These are phyloP conservation scores for Abrostola tripartita DNA, from an alignment of 2,888 invertebrate species.

Conservation along the genomic window DNA sequence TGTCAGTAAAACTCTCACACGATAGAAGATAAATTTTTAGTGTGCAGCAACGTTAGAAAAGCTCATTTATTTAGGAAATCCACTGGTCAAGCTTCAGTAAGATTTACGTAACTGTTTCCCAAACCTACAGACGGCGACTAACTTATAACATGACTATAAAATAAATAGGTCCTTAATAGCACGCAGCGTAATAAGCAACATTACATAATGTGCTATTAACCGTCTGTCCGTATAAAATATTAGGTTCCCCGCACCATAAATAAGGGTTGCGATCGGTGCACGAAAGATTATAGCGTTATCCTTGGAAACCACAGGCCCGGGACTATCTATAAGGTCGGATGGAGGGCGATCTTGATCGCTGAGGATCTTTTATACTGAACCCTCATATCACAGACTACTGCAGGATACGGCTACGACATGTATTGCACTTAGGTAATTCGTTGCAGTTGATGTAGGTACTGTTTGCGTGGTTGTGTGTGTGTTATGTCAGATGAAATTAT, in stretches of 20 bases:
- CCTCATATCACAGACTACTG: neutral
- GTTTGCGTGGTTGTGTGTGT: no score
- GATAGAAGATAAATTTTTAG: no score
- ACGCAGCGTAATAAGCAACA: conserved; percentile 25
- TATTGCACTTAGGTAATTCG: neutral
- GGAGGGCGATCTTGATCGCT: conserved; percentile 2
- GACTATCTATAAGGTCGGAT: conserved; percentile 49
- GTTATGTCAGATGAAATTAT: no score
- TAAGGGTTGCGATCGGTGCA: conserved; percentile 65
- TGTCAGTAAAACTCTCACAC: no score
- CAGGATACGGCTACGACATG: neutral
- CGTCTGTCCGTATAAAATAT: conserved; percentile 55
- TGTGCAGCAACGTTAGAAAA: no score
- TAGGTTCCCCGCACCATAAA: conserved; percentile 62
- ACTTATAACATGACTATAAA: no score
- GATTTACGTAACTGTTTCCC: no score
- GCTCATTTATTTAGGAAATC: no score
- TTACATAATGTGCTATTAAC: conserved; percentile 48
- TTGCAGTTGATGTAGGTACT: no score
- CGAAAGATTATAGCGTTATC: conserved; percentile 62
- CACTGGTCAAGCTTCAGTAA: no score
- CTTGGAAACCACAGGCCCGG: conserved; percentile 46
- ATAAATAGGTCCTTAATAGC: conserved; percentile 8
- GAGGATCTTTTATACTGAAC: neutral
- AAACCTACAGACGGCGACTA: no score